Percentiles rank a stretch among this genome's conserved stretches.
phyloP scores from a whole-genome alignment of 2,888 invertebrate genomes.

The Actias luna region DNA sequence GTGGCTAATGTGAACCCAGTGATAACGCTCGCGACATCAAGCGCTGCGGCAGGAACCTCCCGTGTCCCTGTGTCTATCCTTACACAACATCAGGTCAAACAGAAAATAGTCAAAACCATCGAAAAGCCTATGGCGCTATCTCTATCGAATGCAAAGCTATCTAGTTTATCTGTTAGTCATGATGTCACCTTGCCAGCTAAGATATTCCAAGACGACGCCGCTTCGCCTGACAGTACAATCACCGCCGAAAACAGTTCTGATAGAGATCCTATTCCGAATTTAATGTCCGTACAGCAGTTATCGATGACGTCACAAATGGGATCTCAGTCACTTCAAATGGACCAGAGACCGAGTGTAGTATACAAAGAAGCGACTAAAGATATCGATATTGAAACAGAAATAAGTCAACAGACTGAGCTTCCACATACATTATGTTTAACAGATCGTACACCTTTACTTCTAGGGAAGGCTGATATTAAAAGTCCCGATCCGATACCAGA shows the following conservation, averaged over 20 bases:
- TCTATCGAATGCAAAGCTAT: constrained; percentile 77
- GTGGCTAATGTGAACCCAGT: constrained; percentile 63
- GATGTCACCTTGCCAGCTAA: constrained; percentile 84
- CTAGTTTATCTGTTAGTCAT: constrained; percentile 80
- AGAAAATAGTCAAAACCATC: constrained; percentile 76
- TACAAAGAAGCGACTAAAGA: constrained; percentile 60
- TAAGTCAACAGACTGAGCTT: constrained; percentile 75
- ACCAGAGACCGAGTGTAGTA: constrained; percentile 44
- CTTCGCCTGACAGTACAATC: constrained; percentile 81
- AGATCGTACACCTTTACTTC: constrained; percentile 65
- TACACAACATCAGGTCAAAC: constrained; percentile 75
- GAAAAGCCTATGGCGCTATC: constrained; percentile 77
- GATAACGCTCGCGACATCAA: constrained; percentile 64
- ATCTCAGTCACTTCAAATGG: constrained; percentile 44
- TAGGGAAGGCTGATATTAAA: constrained; percentile 75
- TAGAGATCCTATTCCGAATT: constrained; percentile 42
- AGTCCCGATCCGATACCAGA: constrained; percentile 77
- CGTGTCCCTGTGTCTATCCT: constrained; percentile 71
- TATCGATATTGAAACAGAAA: constrained; percentile 75
- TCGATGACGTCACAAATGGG: constrained; percentile 30
- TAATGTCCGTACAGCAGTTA: constrained; percentile 45
- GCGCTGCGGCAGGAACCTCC: constrained; percentile 48
- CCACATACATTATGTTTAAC: constrained; percentile 67
- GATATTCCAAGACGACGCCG: constrained; percentile 85
- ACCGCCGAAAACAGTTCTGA: constrained; percentile 50